Conservation (phyloP, 2,797 vertebrate genomes). For the Anniella stebbinsi region DNA sequence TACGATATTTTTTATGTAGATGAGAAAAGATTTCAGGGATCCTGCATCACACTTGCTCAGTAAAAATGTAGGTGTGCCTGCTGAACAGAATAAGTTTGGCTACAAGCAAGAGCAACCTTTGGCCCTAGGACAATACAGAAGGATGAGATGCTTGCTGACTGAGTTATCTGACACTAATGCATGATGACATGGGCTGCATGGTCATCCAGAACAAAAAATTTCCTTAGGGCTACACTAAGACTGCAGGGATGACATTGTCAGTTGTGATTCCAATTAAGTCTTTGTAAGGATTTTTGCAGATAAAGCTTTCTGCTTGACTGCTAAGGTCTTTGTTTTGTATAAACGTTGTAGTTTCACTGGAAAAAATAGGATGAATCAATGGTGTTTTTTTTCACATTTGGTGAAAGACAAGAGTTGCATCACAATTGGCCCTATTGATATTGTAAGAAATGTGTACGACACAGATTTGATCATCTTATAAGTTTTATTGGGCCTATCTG, state of each 20-base stretch:
- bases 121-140: slow-evolving; percentile 55
- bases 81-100: not conserved
- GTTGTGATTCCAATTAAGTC: slow-evolving; percentile 41
- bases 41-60: not conserved
- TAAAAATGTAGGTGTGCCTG: not conserved
- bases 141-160: slow-evolving; percentile 49
- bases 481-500: not conserved
- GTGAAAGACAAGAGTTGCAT: not conserved
- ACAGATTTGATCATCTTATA: not conserved
- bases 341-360: not conserved
- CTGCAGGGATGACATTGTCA: slow-evolving; percentile 43
- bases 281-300: not conserved
- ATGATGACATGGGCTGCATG: slow-evolving; percentile 61
- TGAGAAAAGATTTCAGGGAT: fast-evolving
- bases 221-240: slow-evolving; percentile 57
- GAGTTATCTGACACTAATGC: slow-evolving; percentile 66
- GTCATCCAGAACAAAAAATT: slow-evolving; percentile 61
- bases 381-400: not conserved
- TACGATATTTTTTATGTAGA: not conserved
- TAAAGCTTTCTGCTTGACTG: slow-evolving; percentile 42
- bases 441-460: too few relatives aligned
- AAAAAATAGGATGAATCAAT: not conserved
- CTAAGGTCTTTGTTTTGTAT: slow-evolving; percentile 25
- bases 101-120: slow-evolving; percentile 15
- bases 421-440: not conserved